Percentiles rank a stretch among this genome's conserved stretches.
phyloP scores from a whole-genome alignment of 2,113 vertebrate species.

The Pseudois nayaur region DNA sequence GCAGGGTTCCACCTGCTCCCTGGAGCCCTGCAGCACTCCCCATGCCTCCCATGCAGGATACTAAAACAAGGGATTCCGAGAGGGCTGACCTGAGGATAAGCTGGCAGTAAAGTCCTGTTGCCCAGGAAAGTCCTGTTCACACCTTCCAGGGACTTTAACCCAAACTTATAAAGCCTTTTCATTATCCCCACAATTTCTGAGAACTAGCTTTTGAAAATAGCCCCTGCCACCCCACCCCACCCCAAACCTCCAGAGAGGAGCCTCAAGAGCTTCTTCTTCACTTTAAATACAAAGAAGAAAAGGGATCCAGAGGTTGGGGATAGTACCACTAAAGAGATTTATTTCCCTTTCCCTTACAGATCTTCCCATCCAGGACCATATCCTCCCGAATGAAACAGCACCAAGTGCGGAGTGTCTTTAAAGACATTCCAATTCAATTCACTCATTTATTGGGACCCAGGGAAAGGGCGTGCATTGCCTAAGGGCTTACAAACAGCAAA shows the following conservation, averaged over 20 bases:
- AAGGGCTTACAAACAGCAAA: neutral
- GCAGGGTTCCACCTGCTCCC: neutral
- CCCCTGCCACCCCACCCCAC: neutral
- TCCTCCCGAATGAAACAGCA: neutral
- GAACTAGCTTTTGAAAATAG: neutral
- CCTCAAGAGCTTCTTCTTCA: neutral
- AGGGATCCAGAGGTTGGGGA: neutral
- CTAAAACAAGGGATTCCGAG: neutral
- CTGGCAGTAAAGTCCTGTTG: neutral
- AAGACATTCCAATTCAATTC: neutral
- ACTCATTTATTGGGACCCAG: neutral
- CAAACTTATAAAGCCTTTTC: neutral
- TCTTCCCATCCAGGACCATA: neutral
- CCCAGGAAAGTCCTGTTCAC: neutral
- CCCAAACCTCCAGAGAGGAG: neutral
- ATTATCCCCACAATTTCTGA: neutral
- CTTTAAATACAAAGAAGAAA: neutral
- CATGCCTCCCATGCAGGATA: neutral
- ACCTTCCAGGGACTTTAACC: neutral
- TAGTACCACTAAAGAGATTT: neutral
- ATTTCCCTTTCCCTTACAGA: neutral
- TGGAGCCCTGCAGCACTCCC: neutral
- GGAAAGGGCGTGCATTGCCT: neutral
- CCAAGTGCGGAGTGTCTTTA: fast-evolving
- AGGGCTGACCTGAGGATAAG: neutral